Evolutionary conservation across 2,888 invertebrate species (phyloP).

Genomic region (Mactromeris polynyma): DNA sequence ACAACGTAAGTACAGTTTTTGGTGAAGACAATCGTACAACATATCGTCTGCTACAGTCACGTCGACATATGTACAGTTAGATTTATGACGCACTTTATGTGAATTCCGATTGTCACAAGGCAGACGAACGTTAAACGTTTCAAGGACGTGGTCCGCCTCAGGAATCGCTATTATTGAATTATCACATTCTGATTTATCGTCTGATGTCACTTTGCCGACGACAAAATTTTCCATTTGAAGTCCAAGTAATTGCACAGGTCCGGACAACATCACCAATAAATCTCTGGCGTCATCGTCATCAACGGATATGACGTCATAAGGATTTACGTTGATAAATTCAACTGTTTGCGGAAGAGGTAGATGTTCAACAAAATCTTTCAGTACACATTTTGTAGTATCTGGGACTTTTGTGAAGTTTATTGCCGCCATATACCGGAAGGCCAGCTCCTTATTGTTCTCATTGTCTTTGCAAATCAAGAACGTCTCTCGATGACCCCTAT

Average conservation of each 20-base stretch:
- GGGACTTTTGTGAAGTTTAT: constrained; percentile 54
- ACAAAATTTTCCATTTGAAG: constrained; percentile 35
- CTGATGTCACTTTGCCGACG: constrained; percentile 45
- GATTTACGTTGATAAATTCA: constrained; percentile 53
- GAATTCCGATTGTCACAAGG: constrained; percentile 33
- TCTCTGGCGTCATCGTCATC: constrained; percentile 59
- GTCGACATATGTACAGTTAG: constrained; percentile 34
- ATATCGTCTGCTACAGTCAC: constrained; percentile 16
- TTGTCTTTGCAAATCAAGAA: constrained; percentile 56
- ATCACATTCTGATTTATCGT: constrained; percentile 19
- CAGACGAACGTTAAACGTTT: constrained; percentile 33
- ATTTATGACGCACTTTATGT: not conserved
- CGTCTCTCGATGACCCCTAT: constrained; percentile 52
- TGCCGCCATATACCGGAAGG: constrained; percentile 48
- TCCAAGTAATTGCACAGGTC: constrained; percentile 58
- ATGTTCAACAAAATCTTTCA: constrained; percentile 63
- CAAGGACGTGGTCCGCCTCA: constrained; percentile 29
- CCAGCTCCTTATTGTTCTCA: constrained; percentile 43
- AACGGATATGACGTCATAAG: constrained; percentile 53
- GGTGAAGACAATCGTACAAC: constrained; percentile 42
- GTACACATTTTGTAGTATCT: constrained; percentile 53
- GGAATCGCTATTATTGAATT: constrained; percentile 47
- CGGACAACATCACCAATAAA: constrained; percentile 54
- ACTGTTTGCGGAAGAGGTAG: constrained; percentile 60
- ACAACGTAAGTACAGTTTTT: constrained; percentile 49